phyloP scores from a whole-genome alignment of 2,888 invertebrate species.

The Tanypteryx hageni region DNA sequence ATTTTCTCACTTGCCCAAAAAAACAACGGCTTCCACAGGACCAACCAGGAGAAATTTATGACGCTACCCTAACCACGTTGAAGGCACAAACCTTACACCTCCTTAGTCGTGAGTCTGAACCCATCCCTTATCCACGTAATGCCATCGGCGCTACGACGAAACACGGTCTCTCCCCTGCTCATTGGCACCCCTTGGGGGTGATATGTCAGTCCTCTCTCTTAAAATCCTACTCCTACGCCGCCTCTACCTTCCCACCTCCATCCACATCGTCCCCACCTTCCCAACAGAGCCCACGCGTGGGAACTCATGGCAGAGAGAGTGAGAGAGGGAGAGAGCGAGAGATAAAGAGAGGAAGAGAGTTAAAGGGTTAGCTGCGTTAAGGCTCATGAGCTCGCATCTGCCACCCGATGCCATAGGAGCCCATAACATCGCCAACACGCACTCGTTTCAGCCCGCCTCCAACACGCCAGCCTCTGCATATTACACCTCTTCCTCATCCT shows the following conservation, averaged over 20 bases:
- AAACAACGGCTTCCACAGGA: background rate
- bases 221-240: background rate
- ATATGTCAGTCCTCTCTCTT: slow-evolving; percentile 32
- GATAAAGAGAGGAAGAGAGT: background rate
- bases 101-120: slow-evolving; percentile 28
- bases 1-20: background rate
- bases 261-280: no score
- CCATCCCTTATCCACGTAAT: slow-evolving; percentile 44
- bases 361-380: slow-evolving; percentile 24
- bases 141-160: slow-evolving; percentile 35
- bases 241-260: no score
- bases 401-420: background rate
- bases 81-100: slow-evolving; percentile 49
- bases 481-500: background rate
- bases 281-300: background rate
- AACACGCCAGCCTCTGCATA: background rate
- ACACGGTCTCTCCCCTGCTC: slow-evolving; percentile 39
- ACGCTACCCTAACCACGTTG: background rate
- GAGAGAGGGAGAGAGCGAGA: background rate
- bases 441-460: slow-evolving; percentile 5
- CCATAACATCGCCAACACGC: background rate
- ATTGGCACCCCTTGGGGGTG: slow-evolving; percentile 51
- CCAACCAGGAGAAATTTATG: slow-evolving; percentile 36
- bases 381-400: slow-evolving; percentile 1
- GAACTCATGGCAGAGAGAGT: slow-evolving; percentile 1